Evolutionary conservation across 2,797 vertebrate genomes (phyloP).

Genomic region (Emys orbicularis): DNA sequence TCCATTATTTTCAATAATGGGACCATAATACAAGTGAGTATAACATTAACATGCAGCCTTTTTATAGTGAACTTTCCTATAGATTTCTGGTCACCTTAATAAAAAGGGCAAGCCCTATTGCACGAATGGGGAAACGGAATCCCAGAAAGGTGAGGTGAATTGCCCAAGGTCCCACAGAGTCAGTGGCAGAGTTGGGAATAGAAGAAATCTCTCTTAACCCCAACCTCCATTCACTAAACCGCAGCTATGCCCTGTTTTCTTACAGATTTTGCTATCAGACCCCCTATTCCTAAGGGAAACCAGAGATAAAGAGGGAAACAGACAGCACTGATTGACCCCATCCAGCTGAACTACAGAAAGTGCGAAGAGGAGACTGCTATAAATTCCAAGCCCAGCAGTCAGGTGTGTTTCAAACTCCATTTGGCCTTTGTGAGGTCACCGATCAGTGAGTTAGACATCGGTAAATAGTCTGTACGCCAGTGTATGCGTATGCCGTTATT

Average conservation of each 20-base stretch:
- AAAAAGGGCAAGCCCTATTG: background rate
- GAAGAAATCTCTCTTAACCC: background rate
- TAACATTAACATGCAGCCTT: background rate
- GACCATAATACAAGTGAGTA: too few species aligned
- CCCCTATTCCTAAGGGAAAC: too few species aligned
- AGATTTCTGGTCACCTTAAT: background rate
- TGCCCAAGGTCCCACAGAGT: background rate
- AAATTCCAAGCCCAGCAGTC: too few species aligned
- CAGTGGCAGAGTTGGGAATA: background rate
- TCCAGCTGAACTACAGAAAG: too few species aligned
- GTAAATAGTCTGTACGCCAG: too few species aligned
- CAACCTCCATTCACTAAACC: background rate
- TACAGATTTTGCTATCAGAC: too few species aligned
- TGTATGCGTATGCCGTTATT: background rate
- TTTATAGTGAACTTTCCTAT: background rate
- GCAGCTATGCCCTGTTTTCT: background rate
- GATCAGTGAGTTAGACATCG: too few species aligned
- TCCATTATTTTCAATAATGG: rapidly evolving
- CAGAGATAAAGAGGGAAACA: too few species aligned
- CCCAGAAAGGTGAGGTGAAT: background rate
- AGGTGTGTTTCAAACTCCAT: too few species aligned
- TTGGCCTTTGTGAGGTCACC: too few species aligned
- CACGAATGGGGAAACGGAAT: background rate
- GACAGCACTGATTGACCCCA: too few species aligned
- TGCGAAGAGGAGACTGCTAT: too few species aligned